Percentiles rank a stretch among this genome's conserved stretches.
These are phyloP conservation scores for Calephelis virginiensis DNA, from an alignment of 1,140 invertebrate species.

Conservation along the genomic window DNA sequence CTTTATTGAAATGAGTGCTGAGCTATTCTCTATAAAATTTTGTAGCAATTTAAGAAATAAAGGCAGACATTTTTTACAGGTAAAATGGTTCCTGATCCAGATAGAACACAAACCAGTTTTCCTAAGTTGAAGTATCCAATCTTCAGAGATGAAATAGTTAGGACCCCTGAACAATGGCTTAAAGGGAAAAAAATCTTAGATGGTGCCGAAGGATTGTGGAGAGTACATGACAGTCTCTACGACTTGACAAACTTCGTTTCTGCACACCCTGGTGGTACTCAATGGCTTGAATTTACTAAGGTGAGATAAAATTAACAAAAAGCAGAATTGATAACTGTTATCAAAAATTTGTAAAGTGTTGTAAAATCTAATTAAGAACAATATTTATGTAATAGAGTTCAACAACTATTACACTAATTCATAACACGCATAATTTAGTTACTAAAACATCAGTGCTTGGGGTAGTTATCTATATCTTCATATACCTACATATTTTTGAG, in stretches of 20 bases:
- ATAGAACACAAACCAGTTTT: slow-evolving; percentile 53
- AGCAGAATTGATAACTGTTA: no score
- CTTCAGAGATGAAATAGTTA: slow-evolving; percentile 55
- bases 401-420: no score
- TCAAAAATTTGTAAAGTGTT: no score
- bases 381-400: no score
- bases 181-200: slow-evolving; percentile 83
- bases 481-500: no score
- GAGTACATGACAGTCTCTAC: slow-evolving; percentile 87
- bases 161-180: slow-evolving; percentile 78
- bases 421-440: no score
- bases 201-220: slow-evolving; percentile 87
- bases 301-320: slow-evolving; percentile 47
- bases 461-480: no score
- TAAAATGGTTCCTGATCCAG: slow-evolving; percentile 50
- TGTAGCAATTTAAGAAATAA: no score
- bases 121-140: slow-evolving; percentile 59
- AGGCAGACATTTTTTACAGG: slow-evolving; percentile 9
- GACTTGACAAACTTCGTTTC: slow-evolving; percentile 84
- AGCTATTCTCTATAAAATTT: no score
- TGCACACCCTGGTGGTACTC: slow-evolving; percentile 87
- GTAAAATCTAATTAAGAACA: no score
- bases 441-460: no score
- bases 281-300: slow-evolving; percentile 86
- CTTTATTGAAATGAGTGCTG: no score